A percentile compares a stretch with the other conserved stretches of the same genome.
phyloP scores from a whole-genome alignment of 2,888 invertebrate genomes.

The Xestoiulus laeticollis region DNA sequence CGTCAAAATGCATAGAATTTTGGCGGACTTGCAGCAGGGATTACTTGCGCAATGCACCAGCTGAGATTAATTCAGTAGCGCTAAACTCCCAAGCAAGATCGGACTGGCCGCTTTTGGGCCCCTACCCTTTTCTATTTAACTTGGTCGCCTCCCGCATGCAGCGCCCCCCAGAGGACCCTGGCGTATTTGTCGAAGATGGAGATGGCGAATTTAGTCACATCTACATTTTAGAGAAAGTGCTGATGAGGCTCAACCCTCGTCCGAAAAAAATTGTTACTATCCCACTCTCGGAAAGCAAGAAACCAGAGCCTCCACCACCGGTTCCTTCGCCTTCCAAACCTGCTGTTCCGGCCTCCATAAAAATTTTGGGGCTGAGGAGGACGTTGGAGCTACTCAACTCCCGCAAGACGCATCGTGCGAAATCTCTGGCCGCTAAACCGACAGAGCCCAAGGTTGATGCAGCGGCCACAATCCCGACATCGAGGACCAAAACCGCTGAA shows the following conservation, averaged over 20 bases:
- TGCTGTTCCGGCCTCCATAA: background rate
- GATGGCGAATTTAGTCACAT: background rate
- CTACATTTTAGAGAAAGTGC: background rate
- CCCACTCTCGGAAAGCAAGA: background rate
- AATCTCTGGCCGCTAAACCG: background rate
- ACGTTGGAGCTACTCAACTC: background rate
- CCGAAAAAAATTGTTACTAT: background rate
- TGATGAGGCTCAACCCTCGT: background rate
- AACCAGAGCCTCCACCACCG: background rate
- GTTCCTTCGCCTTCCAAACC: background rate
- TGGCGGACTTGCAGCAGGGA: background rate
- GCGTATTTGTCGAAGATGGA: background rate
- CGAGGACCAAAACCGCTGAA: background rate
- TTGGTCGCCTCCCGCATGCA: background rate
- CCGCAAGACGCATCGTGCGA: background rate
- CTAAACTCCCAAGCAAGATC: background rate
- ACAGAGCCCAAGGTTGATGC: background rate
- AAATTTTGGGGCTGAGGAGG: conserved; percentile 3
- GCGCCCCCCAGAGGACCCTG: background rate
- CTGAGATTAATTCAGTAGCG: background rate
- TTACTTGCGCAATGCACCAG: background rate
- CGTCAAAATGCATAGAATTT: conserved; percentile 12
- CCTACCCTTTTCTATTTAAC: conserved; percentile 6
- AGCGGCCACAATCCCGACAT: background rate
- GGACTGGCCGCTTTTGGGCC: conserved; percentile 3